These are phyloP conservation scores for Silurus glanis DNA, from an alignment of 2,113 vertebrate genomes.

Conservation along the genomic window DNA sequence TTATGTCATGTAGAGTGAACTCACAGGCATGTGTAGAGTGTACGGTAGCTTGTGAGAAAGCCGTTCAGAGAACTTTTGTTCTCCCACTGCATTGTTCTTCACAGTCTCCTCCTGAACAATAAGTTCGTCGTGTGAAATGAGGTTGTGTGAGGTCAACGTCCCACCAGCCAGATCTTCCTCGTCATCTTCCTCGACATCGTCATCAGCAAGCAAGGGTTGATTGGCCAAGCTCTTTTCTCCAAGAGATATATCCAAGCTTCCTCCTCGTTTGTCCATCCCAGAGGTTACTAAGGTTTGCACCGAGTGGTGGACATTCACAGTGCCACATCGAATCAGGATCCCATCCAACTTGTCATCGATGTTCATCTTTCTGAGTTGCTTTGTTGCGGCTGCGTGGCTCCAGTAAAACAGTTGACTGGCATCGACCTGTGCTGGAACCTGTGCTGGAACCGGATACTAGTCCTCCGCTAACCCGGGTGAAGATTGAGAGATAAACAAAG, in stretches of 20 bases:
- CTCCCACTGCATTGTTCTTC: conserved; percentile 85
- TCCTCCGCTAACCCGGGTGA: conserved; percentile 7
- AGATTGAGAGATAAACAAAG: conserved; percentile 1
- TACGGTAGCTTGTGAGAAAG: conserved; percentile 90
- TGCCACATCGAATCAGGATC: conserved; percentile 93
- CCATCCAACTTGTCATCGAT: conserved; percentile 95
- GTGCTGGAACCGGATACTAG: conserved; percentile 36
- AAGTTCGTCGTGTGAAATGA: conserved; percentile 93
- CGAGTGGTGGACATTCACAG: conserved; percentile 78
- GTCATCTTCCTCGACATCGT: conserved; percentile 66
- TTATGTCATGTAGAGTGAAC: conserved; percentile 53
- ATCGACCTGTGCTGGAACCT: conserved; percentile 35
- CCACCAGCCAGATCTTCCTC: conserved; percentile 83
- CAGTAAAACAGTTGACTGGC: conserved; percentile 42
- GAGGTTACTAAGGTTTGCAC: conserved; percentile 71
- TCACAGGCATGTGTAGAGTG: conserved; percentile 91
- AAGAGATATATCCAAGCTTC: conserved; percentile 77
- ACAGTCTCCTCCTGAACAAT: conserved; percentile 97
- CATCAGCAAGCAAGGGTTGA: conserved; percentile 85
- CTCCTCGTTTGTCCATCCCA: conserved; percentile 74
- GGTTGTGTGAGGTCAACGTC: conserved; percentile 87
- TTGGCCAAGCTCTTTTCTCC: conserved; percentile 86
- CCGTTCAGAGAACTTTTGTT: conserved; percentile 82
- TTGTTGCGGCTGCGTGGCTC: conserved; percentile 46
- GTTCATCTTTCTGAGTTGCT: conserved; percentile 85